Base-by-base conservation (phyloP, 2,797 vertebrate species). In the Hafferia zeledoni region DNA sequence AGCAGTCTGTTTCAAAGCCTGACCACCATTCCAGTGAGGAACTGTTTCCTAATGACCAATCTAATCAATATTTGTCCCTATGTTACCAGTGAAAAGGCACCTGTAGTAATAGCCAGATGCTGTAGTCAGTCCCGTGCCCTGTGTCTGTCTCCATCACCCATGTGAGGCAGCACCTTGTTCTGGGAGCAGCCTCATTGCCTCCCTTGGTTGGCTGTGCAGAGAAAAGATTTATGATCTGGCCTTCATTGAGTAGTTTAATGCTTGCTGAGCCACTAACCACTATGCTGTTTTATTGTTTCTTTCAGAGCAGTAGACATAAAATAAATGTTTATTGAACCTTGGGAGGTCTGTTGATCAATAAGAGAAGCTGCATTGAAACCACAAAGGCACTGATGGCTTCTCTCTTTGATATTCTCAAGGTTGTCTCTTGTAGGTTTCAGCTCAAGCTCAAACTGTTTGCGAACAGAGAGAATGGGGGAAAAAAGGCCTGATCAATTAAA, bases 301-400 rank as follows among this genome's bases (percentile, higher is more conserved):
- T 92, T 85, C 87, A 86, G 93, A 80, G 61, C 57, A 57, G 70
- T 33, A 83, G 90, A 52, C 87, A 22, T 93, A 93, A 96, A 94
- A 96, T 79, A 86, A 91, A 96, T 94, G 87, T 95, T 95, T 95
- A 96, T 93, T 93, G 93, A 96, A 90, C 82, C 69, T 95, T 91
- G 56, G 76, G 83, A 96, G 94, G 84, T 83, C 79, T 94, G 65
- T 63, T 85, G 91, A 95, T 95, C 91, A 81, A 94, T 97, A 90
- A 89, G 90, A 84, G 82, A 93, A 93, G 80, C 87, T 95, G 55
- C 44, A 63, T 3, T 86, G 93, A 92, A 93, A 93, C 84, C 87
- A 47, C 91, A 82, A 87, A 83, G 43, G 57, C 89, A 28, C 61
- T 81, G 92, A 92, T 72, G 91, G 72, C 87, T 89, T 92, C 93